Base-by-base conservation (phyloP, 35 echinoderm and acorn worm genomes). In the Anneissia japonica region DNA sequence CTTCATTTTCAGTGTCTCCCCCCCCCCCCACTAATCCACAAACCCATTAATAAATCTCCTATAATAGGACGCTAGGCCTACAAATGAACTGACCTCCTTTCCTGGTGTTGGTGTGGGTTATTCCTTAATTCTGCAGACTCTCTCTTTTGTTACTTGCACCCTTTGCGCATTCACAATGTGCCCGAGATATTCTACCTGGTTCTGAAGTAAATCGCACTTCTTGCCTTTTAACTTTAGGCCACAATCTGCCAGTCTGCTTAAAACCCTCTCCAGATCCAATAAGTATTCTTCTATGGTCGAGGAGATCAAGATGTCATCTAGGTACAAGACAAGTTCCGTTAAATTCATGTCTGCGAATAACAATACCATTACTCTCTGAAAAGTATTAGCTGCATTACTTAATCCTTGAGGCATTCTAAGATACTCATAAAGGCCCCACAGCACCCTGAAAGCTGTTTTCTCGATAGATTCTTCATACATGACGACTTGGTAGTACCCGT, bases 361-460 rank as follows among this genome's bases (percentile, higher is more conserved):
- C 14, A 81, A 5, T 34, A 90, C 87, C 87, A 96, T 91, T 3
- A 86, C 41, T 6, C 90, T 7, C 46, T 96, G 90, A 55, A 96
- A 96, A 6, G 86, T 95, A 35, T 83, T 82, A 0, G 94, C 90
- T 16, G 85, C 88, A 41, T 97, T 97, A 32, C 84, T 83, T 3
- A 97, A 79, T 0, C 93, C 89, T 46, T 91, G 89, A 0, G 93
- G 93, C 93, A 95, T 95, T 29, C 93, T 34, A 2, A 35, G 33
- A 23, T 89, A 91, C 34, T 86, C 79, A 34, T 86, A 97, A 10
- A 97, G 37, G 10, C 94, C 94, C 87, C 78, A 87, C 3, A 90
- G 94, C 5, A 88, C 82, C 0, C 84, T 29, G 37, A 94, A 94
- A 19, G 90, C 90, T 26, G 87, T 97, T 4, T 75, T 56, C 0